Percentiles rank a stretch among this genome's conserved stretches.
Conservation (phyloP, 2,888 invertebrate genomes). For the Drosophila hawaiiensis region DNA sequence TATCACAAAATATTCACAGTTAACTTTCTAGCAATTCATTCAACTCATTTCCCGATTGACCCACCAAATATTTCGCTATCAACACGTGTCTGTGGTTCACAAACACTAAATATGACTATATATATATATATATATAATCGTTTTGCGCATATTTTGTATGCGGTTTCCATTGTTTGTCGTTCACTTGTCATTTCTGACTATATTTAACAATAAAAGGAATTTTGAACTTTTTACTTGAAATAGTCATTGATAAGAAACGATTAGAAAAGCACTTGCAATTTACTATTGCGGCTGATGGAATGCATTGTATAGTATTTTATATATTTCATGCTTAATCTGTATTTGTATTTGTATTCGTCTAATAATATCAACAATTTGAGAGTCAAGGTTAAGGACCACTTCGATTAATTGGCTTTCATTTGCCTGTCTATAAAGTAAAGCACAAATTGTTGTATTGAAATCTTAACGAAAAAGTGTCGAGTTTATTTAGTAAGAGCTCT, state of each 20-base stretch:
- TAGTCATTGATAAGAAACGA: not conserved
- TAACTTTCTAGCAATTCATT: not conserved
- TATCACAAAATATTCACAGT: not conserved
- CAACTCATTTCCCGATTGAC: slow-evolving; percentile 1
- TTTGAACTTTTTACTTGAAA: not conserved
- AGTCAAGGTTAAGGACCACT: not conserved
- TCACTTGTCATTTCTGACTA: not conserved
- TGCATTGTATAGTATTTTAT: not conserved
- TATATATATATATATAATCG: not conserved
- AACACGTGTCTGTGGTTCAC: not conserved
- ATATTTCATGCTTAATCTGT: not conserved
- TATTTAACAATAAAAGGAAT: not conserved
- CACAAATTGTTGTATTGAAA: not conserved
- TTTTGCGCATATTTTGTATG: not conserved
- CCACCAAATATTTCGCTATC: slow-evolving; percentile 1
- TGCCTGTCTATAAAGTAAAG: not conserved
- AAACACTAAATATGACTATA: slow-evolving; percentile 4
- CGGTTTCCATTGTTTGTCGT: not conserved
- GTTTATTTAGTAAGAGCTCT: not conserved
- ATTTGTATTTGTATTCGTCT: not conserved
- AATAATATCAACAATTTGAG: not conserved
- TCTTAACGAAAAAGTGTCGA: not conserved
- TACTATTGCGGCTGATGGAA: not conserved
- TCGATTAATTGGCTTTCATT: not conserved
- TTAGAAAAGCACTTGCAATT: not conserved